A percentile compares a stretch with the other conserved stretches of the same genome.
Evolutionary conservation across 1,140 invertebrate genomes (phyloP).

Genomic region (Papilio polyxenes): DNA sequence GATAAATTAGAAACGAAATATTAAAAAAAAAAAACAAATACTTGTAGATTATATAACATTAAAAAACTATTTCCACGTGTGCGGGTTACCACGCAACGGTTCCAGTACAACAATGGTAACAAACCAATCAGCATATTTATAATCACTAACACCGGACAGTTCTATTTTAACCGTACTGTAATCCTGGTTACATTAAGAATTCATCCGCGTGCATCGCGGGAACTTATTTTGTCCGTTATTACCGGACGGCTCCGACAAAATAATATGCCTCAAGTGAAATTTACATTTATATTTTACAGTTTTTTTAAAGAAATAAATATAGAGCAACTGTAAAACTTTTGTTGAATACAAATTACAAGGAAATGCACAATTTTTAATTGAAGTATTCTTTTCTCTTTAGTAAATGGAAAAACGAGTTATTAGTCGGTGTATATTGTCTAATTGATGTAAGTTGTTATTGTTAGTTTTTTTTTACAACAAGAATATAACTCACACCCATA

Average conservation of each 20-base stretch:
- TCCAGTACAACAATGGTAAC: neutral
- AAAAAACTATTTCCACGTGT: neutral
- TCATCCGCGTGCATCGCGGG: neutral
- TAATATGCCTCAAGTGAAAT: constrained; percentile 16
- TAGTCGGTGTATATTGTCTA: too few relatives aligned
- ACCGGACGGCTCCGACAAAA: constrained; percentile 9
- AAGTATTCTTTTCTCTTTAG: too few relatives aligned
- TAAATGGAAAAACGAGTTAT: too few relatives aligned
- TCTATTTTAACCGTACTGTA: constrained; percentile 15
- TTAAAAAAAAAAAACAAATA: too few relatives aligned
- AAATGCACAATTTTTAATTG: too few relatives aligned
- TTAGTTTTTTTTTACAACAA: too few relatives aligned
- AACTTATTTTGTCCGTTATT: constrained; percentile 16
- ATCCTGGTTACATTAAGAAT: constrained; percentile 13
- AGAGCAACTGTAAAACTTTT: neutral
- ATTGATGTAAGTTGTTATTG: too few relatives aligned
- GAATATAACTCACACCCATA: too few relatives aligned
- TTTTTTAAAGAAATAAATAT: neutral
- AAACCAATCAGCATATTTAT: neutral
- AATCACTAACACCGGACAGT: constrained; percentile 17
- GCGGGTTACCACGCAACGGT: neutral
- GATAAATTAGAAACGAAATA: too few relatives aligned
- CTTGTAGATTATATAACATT: too few relatives aligned
- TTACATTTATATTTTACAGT: neutral
- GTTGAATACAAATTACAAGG: too few relatives aligned